phyloP scores from a whole-genome alignment of 2,888 invertebrate species.

The Taphrorychus bicolor region DNA sequence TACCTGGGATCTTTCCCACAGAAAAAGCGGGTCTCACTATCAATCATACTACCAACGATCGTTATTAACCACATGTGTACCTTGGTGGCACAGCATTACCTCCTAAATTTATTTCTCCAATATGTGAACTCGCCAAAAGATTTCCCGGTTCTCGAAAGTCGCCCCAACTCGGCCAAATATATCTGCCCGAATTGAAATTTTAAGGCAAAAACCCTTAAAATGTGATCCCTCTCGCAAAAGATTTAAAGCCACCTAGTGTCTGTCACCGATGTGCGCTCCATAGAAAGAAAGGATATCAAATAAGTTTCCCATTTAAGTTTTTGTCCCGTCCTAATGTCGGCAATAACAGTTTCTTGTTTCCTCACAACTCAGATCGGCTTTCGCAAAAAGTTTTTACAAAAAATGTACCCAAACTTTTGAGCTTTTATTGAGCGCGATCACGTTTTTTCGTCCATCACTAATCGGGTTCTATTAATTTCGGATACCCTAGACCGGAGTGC shows the following conservation, averaged over 20 bases:
- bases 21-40: too few species aligned
- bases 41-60: neutral
- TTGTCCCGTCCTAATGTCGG: conserved; percentile 37
- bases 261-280: conserved; percentile 31
- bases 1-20: too few species aligned
- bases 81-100: neutral
- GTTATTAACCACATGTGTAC: neutral
- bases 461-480: conserved; percentile 1
- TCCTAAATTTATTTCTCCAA: neutral
- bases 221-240: conserved; percentile 11
- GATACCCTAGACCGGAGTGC: neutral
- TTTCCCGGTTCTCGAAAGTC: neutral
- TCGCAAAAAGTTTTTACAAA: conserved; percentile 22
- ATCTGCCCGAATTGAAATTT: conserved; percentile 6
- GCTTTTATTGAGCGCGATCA: conserved; percentile 2
- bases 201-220: conserved; percentile 10
- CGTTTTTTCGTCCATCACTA: neutral
- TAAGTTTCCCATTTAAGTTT: conserved; percentile 41
- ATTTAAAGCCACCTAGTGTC: conserved; percentile 30
- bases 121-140: neutral
- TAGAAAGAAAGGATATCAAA: conserved; percentile 39
- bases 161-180: neutral
- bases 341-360: conserved; percentile 41
- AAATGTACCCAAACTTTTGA: conserved; percentile 15
- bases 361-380: conserved; percentile 27